A percentile compares a stretch with the other conserved stretches of the same genome.
Conservation (phyloP, 2,113 vertebrate species). For the Albula goreensis region DNA sequence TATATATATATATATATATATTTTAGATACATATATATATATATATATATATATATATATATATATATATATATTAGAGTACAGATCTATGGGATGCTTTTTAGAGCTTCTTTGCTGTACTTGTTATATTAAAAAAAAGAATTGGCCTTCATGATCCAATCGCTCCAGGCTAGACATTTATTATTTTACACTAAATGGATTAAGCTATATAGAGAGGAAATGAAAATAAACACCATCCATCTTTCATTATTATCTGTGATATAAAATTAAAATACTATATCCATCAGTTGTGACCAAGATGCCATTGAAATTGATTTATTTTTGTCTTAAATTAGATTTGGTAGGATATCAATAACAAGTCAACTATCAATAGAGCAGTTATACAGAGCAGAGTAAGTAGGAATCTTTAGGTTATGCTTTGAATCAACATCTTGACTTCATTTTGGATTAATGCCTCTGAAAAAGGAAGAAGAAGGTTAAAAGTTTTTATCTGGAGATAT, state of each 20-base stretch:
- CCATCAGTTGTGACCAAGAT: slow-evolving; percentile 48
- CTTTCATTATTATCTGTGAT: slow-evolving; percentile 62
- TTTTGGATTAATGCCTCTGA: not conserved
- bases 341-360: not conserved
- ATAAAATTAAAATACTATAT: slow-evolving; percentile 65
- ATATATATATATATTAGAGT: too few species aligned
- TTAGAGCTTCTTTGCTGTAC: slow-evolving; percentile 38
- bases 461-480: not conserved
- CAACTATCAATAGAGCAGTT: not conserved
- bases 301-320: too few species aligned
- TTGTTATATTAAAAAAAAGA: slow-evolving; percentile 47
- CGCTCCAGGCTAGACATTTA: slow-evolving; percentile 54
- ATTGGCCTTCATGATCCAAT: slow-evolving; percentile 56
- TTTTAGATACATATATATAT: too few species aligned
- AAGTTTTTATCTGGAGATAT: not conserved
- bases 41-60: too few species aligned
- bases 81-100: slow-evolving; percentile 23
- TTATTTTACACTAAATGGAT: slow-evolving; percentile 55
- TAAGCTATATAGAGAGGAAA: slow-evolving; percentile 48
- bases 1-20: too few species aligned
- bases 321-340: too few species aligned
- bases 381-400: not conserved
- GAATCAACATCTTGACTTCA: not conserved
- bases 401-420: too few species aligned
- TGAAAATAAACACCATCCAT: slow-evolving; percentile 64